phyloP scores from a whole-genome alignment of 35 echinoderm and acorn worm genomes.

The Strongylocentrotus purpuratus region DNA sequence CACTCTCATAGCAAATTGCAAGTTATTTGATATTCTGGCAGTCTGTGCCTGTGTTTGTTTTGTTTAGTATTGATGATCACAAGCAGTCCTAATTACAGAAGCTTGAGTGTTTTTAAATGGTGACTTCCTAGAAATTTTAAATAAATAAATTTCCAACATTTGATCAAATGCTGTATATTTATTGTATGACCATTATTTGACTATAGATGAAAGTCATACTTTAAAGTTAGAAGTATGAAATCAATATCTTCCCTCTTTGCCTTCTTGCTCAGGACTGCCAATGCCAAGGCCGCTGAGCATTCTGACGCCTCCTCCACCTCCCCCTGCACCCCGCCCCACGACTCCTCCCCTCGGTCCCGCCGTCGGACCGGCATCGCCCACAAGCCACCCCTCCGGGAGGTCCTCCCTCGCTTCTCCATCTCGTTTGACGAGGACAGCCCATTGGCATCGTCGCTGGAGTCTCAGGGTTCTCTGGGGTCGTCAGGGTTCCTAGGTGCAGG shows the following conservation, averaged over 20 bases:
- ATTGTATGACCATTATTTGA: no score
- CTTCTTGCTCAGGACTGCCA: background rate
- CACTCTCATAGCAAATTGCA: no score
- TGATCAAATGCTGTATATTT: no score
- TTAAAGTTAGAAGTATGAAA: no score
- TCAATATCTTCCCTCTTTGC: background rate
- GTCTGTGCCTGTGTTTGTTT: no score
- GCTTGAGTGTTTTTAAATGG: no score
- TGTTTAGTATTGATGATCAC: no score
- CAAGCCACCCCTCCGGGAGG: conserved; percentile 83
- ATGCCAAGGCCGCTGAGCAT: background rate
- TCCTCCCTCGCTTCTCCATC: conserved; percentile 95
- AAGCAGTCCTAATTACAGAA: no score
- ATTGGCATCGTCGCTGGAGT: conserved; percentile 54
- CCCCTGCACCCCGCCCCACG: conserved; percentile 59
- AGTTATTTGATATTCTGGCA: no score
- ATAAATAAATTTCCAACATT: no score
- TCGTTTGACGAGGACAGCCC: conserved; percentile 93
- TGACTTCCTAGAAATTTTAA: no score
- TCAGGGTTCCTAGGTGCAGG: conserved; percentile 28
- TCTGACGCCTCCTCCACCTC: conserved; percentile 55
- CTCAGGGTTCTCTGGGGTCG: conserved; percentile 40
- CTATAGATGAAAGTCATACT: no score
- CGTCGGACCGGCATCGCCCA: conserved; percentile 52
- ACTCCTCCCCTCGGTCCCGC: conserved; percentile 77